These are phyloP conservation scores for Nanorana parkeri DNA, from an alignment of 2,113 vertebrate genomes.

Conservation along the genomic window DNA sequence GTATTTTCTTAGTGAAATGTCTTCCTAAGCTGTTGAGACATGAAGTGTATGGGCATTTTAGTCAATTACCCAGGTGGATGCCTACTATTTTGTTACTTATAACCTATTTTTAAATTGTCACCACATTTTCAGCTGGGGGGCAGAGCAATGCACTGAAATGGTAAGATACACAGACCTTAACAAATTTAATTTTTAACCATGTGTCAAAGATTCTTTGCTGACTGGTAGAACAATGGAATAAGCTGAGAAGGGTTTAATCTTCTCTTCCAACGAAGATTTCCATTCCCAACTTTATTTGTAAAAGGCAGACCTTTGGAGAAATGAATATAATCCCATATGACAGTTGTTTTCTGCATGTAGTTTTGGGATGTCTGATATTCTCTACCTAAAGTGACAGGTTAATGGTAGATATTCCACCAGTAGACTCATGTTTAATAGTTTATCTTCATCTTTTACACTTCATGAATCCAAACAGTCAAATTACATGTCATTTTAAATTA, in stretches of 20 bases:
- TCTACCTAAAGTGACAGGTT: conserved; percentile 49
- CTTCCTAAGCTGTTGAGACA: neutral
- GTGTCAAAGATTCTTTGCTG: conserved; percentile 18
- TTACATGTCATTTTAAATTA: conserved; percentile 42
- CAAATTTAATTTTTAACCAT: conserved; percentile 34
- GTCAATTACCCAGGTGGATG: conserved; percentile 15
- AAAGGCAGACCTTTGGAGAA: conserved; percentile 11
- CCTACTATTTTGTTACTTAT: conserved; percentile 31
- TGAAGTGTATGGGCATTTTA: conserved; percentile 9
- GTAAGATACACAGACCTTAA: conserved; percentile 25
- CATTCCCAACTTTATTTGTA: conserved; percentile 7
- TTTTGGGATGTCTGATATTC: neutral
- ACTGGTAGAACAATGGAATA: conserved; percentile 29
- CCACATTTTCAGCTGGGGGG: neutral
- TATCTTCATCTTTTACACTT: conserved; percentile 40
- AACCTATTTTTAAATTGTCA: conserved; percentile 10
- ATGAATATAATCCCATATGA: conserved; percentile 37
- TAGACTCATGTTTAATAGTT: conserved; percentile 45
- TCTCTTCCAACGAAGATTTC: neutral
- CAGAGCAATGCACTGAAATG: conserved; percentile 16
- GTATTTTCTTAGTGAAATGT: neutral
- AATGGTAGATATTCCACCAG: conserved; percentile 49
- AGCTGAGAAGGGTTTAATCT: neutral
- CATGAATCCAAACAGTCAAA: conserved; percentile 47
- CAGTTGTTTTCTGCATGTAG: conserved; percentile 25